Percentiles rank a stretch among this genome's conserved stretches.
phyloP scores from a whole-genome alignment of 1,140 invertebrate genomes.

The Anagrus nilaparvatae region DNA sequence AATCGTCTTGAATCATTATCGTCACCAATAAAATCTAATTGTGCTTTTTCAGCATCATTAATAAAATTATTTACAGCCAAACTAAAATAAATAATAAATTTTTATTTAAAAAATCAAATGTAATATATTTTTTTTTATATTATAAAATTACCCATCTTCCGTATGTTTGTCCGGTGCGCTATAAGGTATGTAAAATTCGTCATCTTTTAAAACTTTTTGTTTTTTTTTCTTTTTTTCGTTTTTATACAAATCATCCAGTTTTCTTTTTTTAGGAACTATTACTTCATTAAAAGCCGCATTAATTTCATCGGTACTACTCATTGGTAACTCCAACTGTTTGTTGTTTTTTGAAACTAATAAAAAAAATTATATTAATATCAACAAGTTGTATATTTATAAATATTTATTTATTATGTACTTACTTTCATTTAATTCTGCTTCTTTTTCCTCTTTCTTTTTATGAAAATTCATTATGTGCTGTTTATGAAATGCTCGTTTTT shows the following conservation, averaged over 20 bases:
- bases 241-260: constrained; percentile 47
- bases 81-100: constrained; percentile 34
- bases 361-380: constrained; percentile 1
- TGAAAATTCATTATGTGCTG: constrained; percentile 46
- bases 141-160: constrained; percentile 64
- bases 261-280: constrained; percentile 49
- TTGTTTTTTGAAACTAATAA: neutral
- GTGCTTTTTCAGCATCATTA: constrained; percentile 56
- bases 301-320: constrained; percentile 32
- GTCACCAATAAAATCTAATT: constrained; percentile 74
- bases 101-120: constrained; percentile 8
- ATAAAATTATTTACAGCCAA: constrained; percentile 68
- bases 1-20: constrained; percentile 53
- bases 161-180: constrained; percentile 73
- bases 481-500: constrained; percentile 55
- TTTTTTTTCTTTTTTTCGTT: constrained; percentile 45
- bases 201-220: constrained; percentile 47
- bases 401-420: constrained; percentile 11
- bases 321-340: constrained; percentile 17
- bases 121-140: constrained; percentile 9
- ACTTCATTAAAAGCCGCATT: constrained; percentile 40
- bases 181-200: constrained; percentile 82
- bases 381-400: neutral
- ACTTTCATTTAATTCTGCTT: constrained; percentile 32
- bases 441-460: constrained; percentile 35